These are phyloP conservation scores for Hafferia zeledoni DNA, from an alignment of 2,797 vertebrate species.

Conservation along the genomic window DNA sequence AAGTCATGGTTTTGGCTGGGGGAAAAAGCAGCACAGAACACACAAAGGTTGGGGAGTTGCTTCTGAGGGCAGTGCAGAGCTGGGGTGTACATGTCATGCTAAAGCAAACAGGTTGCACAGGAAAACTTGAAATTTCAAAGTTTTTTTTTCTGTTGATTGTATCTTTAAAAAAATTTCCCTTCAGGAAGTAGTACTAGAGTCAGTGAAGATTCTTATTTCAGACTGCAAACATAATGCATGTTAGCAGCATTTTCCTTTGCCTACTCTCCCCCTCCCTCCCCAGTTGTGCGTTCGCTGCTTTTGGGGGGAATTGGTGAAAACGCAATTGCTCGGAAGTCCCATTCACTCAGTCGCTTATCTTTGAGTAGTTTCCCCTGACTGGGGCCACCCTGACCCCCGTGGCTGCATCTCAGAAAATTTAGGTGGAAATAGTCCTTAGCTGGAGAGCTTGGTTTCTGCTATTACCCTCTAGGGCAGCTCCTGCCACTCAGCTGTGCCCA, in stretches of 20 bases:
- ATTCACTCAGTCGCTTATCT: neutral
- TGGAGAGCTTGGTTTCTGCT: neutral
- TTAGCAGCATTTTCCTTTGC: slow-evolving; percentile 46
- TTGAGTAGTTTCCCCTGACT: neutral
- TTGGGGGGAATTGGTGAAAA: neutral
- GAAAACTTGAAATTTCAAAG: slow-evolving; percentile 23
- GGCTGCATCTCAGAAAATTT: neutral
- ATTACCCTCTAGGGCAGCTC: accelerated
- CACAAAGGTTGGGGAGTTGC: neutral
- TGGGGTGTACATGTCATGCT: neutral
- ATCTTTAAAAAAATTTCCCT: slow-evolving; percentile 64
- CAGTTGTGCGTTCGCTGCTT: neutral
- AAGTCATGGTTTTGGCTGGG: neutral
- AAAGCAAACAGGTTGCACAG: neutral
- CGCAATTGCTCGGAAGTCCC: neutral
- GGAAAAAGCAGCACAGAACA: neutral
- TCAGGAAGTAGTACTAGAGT: slow-evolving; percentile 41
- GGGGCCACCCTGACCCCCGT: neutral
- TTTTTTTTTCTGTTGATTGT: neutral
- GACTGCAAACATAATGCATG: neutral
- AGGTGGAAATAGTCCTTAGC: neutral
- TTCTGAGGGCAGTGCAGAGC: neutral
- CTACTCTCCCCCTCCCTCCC: neutral
- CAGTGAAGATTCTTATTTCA: neutral
- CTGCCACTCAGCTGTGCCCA: neutral